Base-by-base conservation (phyloP, 2,113 vertebrate genomes). In the Prochilodus magdalenae region DNA sequence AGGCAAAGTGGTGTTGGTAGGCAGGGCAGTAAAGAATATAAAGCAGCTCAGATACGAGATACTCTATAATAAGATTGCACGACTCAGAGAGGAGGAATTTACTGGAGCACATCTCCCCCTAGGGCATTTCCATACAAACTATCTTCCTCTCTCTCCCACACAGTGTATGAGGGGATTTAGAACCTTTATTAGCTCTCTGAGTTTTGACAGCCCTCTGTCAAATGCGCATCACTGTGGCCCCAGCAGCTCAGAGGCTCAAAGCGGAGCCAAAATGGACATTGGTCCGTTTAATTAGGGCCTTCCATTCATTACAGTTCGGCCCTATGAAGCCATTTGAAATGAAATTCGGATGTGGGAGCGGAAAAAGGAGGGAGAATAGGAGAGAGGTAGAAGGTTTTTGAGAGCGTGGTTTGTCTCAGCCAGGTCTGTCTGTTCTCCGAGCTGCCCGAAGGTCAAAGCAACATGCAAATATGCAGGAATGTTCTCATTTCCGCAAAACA, bases 41-140 rank as follows among this genome's bases (percentile, higher is more conserved):
- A 3, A 55, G 59, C 24, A 49, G 49, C 60, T 71, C 27, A 47
- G 80, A 72, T 26, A 26, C 49, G 82, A 63, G 81, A 77, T 91
- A 93, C 90, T 89, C 91, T 94, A 89, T 93, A 93, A 93, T 93
- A 92, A 94, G 93, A 94, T 91, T 92, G 87, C 87, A 83, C 87
- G 83, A 76, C 88, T 91, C 89, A 91, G 91, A 88, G 88, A 71
- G 76, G 84, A 91, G 91, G 86, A 88, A 92, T 95, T 94, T 93
- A 93, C 90, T 95, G 91, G 93, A 93, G 93, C 93, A 93, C 92
- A 91, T 91, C 92, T 92, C 92, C 92, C 93, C 89, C 91, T 92
- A 93, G 92, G 93, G 92, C 89, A 89, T 90, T 89, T 91, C 92
- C 89, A 91, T 89, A 92, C 93, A 92, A 94, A 93, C 90, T 88